Base-by-base conservation (phyloP, 2,888 invertebrate genomes). In the Amphipoea lucens region DNA sequence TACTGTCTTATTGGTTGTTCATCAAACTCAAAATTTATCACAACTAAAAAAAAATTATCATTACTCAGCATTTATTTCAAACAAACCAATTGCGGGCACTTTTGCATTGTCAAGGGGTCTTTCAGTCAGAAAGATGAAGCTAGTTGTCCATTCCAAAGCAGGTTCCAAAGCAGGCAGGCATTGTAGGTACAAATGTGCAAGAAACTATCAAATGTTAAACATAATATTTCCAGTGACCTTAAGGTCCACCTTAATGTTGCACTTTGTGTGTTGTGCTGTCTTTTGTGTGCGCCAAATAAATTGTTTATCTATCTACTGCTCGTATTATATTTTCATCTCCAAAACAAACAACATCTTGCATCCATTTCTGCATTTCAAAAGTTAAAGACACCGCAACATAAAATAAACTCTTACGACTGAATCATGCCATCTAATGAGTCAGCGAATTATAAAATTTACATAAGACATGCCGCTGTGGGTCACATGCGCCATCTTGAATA, bases 401-500 rank as follows among this genome's bases (percentile, higher is more conserved):
- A 36, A 23, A 60, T 12, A 29, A 9, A 36, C 29, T 40, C 29
- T 23, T 45, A 66, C 29, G 70, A n/a, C 23, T 40, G 62, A 74
- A 86, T 80, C 83, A 65, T 67, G 12, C 17, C 29, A 42, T 51
- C 17, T 76, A 85, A 85, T 87, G 85, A 83, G 76, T 88, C 79
- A 76, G 74, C 76, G 76, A 75, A 87, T 88, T 87, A 88, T 72
- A 82, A 81, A 88, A 88, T 88, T 88, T 87, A 83, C 88, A 85
- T 88, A 88, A 83, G 65, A 83, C 67, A 69, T 12, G 77, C 45
- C 51, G 40, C 36, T 75, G 77, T 82, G 51, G 87, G 85, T 81
- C 83, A 83, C 12, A 67, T n/a, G 36, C 69, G 71, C 73, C 82
- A 78, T 78, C 45, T 86, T 76, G 48, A 6, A 60, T 36, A 17